Conservation (phyloP, 2,797 vertebrate genomes). For the Dryobates pubescens region DNA sequence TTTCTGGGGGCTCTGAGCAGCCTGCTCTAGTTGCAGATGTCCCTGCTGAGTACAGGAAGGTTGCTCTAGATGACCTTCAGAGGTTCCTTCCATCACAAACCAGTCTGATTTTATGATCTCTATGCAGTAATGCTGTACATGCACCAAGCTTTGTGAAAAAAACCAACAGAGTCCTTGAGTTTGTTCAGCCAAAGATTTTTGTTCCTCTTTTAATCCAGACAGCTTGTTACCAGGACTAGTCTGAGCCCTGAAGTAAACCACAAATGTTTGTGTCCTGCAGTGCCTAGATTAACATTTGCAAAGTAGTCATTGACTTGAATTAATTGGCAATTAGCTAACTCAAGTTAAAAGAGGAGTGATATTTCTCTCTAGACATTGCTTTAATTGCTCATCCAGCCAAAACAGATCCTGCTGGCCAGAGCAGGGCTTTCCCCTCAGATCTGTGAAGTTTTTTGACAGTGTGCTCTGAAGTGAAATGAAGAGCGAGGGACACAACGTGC, state of each 20-base stretch:
- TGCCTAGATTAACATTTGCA: constrained; percentile 45
- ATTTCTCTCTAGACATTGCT: constrained; percentile 42
- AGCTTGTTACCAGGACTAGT: neutral
- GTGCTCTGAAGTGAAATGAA: neutral
- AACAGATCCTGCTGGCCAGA: neutral
- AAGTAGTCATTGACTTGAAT: constrained; percentile 58
- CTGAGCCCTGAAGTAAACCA: constrained; percentile 18
- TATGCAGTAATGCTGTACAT: neutral
- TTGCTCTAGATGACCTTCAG: too few relatives aligned
- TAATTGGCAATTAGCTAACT: constrained; percentile 67
- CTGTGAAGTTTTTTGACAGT: neutral
- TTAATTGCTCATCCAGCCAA: constrained; percentile 40
- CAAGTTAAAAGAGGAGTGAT: constrained; percentile 43
- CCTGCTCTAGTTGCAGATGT: too few relatives aligned
- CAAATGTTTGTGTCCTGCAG: constrained; percentile 18
- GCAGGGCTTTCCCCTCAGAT: accelerated
- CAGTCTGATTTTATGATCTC: too few relatives aligned
- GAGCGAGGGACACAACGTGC: neutral
- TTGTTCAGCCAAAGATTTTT: neutral
- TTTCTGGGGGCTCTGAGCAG: too few relatives aligned
- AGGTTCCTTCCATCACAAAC: too few relatives aligned
- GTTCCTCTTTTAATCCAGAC: neutral
- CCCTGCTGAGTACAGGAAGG: too few relatives aligned
- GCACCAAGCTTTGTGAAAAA: neutral
- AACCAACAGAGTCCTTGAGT: neutral